phyloP scores from a whole-genome alignment of 2,113 vertebrate species.

The Capricornis sumatraensis region DNA sequence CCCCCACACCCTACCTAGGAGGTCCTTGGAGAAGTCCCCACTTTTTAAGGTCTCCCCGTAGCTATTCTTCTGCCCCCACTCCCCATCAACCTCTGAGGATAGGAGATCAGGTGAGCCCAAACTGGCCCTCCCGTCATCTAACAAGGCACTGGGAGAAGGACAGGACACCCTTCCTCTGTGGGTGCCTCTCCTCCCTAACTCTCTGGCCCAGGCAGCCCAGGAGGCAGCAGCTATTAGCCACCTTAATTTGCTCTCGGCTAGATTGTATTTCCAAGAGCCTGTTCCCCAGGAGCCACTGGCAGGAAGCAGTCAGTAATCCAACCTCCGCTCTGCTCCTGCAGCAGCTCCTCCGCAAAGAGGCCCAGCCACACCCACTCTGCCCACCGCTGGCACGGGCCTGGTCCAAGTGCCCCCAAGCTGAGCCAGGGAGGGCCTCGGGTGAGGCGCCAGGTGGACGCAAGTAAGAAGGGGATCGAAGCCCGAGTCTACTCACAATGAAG shows the following conservation, averaged over 20 bases:
- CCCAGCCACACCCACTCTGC: background rate
- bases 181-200: background rate
- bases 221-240: conserved; percentile 13
- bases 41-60: background rate
- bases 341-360: conserved; percentile 51
- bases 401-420: background rate
- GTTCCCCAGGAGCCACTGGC: conserved; percentile 64
- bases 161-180: background rate
- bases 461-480: background rate
- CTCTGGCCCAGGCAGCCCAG: background rate
- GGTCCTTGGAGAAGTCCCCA: background rate
- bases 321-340: conserved; percentile 35
- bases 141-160: background rate
- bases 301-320: conserved; percentile 74
- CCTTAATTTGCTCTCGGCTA: conserved; percentile 52
- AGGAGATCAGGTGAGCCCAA: background rate
- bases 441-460: background rate
- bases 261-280: conserved; percentile 67
- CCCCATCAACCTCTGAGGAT: background rate
- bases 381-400: background rate
- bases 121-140: background rate
- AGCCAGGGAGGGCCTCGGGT: background rate
- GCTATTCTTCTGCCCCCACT: background rate
- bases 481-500: background rate
- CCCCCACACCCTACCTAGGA: no score